phyloP scores from a whole-genome alignment of 2,888 invertebrate species.

The Ophion slaviceki region DNA sequence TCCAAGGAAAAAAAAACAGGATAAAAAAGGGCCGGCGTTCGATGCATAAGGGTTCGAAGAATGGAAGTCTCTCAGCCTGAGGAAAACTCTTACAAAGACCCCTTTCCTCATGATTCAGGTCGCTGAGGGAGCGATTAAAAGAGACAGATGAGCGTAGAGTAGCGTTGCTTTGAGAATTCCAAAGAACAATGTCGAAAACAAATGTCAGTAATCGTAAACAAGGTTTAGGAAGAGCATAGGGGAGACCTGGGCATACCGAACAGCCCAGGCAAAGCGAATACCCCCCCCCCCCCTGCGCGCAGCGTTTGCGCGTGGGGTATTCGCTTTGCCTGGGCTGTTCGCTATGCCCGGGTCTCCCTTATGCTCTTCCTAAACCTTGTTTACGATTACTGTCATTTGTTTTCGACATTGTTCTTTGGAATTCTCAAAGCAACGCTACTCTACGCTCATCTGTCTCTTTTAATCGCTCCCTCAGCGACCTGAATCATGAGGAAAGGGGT shows the following conservation, averaged over 20 bases:
- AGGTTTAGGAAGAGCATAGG: not conserved
- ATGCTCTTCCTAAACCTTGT: not conserved
- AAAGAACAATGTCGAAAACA: not conserved
- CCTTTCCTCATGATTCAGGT: not conserved
- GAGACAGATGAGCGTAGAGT: not conserved
- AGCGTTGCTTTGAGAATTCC: not conserved
- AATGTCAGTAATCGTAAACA: not conserved
- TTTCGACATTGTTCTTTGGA: not conserved
- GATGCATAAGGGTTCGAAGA: not conserved
- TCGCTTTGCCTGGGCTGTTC: too few species aligned
- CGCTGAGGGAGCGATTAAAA: not conserved
- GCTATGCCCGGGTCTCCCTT: too few species aligned
- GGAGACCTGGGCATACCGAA: too few species aligned
- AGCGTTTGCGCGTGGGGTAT: too few species aligned
- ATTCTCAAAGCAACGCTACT: not conserved
- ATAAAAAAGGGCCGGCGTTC: not conserved
- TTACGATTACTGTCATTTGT: not conserved
- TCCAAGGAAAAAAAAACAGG: constrained; percentile 11
- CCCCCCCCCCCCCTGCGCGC: too few species aligned
- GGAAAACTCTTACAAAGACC: constrained; percentile 8
- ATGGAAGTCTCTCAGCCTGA: not conserved
- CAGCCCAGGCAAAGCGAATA: too few species aligned
- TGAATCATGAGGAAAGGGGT: not conserved
- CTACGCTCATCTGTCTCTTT: not conserved
- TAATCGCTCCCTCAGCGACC: not conserved